Evolutionary conservation across 1,140 invertebrate genomes (phyloP), one percentile per base, ranked within the genome.

Genomic region (Oppia nitens): DNA sequence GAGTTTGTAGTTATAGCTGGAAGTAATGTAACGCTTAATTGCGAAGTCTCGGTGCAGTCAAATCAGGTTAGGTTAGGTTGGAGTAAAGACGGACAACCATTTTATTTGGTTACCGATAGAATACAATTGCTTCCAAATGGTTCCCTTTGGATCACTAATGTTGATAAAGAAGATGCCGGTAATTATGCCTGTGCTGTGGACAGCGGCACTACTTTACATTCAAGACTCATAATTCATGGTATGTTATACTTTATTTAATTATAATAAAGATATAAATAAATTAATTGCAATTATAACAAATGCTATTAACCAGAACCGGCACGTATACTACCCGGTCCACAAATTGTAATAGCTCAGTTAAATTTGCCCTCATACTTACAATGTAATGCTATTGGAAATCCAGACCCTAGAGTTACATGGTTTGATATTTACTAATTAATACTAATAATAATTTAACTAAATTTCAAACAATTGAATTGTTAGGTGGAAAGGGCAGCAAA

Each of bases 311-410:
- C 14, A 57, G 56, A 11, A 17, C 63, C 65, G 6, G 63, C 53
- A 12, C 26, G 12, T n/a, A 65, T 65, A 9, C 32, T 61, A 1
- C 63, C 64, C 0, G 64, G 64, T 21, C 55, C 57, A 3, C 62
- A 78, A 62, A 71, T 76, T 25, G 73, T 85, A 27, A 76, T 82
- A 21, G 84, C 84, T 3, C 77, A 78, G 29, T 70, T 91, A 51
- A 83, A 82, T 53, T 73, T 76, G 2, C 81, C 83, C 12, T 76
- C 83, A 3, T 69, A 76, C 23, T 72, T 93, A 2, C 79, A 83
- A 59, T 93, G 89, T 71, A 82, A 83, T 62, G 85, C 86, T 17
- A 78, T 83, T 65, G 89, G 88, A 27, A 83, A 79, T 75, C 89
- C 89, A 0, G 71, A 76, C 47, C 87, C 88, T 0, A 71, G 76